Base-by-base conservation (phyloP, 1,140 invertebrate genomes). In the Trialeurodes vaporariorum region DNA sequence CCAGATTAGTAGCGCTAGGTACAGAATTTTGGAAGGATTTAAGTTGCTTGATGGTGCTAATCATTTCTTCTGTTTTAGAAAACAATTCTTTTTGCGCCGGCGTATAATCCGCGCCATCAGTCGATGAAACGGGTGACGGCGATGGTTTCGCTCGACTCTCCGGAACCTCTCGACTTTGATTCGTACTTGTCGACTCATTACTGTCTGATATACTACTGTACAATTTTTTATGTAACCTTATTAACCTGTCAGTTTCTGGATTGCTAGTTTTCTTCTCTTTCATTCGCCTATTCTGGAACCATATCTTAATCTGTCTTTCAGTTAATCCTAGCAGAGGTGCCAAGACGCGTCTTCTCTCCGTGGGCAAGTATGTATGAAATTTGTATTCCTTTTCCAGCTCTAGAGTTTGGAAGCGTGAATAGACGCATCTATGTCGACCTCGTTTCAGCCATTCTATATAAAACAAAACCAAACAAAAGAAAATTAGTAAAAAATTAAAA, bases 381-480 rank as follows among this genome's bases (percentile, higher is more conserved):
- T 98, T 94, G 84, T 98, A 98, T 84, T 98, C 95, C 82, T 98
- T 98, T 83, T 98, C 94, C 79, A 95, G 82, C 79, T 95, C 93
- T 77, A 98, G 83, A 70, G 94, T 98, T 82, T 98, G 96, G 83
- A 97, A 96, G 79, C 95, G 86, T 73, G 95, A 97, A 83, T 98
- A 98, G 67, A 95, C 63, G 61, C 61, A 64, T 64, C 67, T 27
- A 25, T 62, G 49, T 34, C 67, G 26, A 17, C 34, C 34, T 49
- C 34, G 34, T 17, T 49, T 49, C 34, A 49, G 17, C 34, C 34
- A 49, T 49, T 49, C 34, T 49, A 17, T 9, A 49, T 9, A 49
- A n/a, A n/a, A n/a, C n/a, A 49, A 49, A 49, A 49, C 17, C 34
- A 49, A 49, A n/a, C n/a, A n/a, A n/a, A n/a, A n/a, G n/a, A n/a